phyloP scores from a whole-genome alignment of 2,888 invertebrate genomes.

The Cosmorhoe ocellata region DNA sequence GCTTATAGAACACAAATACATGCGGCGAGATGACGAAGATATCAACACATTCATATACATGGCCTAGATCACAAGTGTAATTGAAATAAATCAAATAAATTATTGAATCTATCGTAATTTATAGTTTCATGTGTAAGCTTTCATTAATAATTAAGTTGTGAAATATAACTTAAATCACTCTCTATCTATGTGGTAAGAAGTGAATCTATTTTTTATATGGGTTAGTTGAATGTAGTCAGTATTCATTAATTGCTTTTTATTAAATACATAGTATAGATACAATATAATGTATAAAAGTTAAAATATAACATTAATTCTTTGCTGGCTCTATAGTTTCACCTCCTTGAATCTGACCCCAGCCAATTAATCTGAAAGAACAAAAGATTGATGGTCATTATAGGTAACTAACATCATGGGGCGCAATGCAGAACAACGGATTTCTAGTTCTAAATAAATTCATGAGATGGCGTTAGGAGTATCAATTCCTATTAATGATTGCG shows the following conservation, averaged over 20 bases:
- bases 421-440: too few species aligned
- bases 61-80: slow-evolving; percentile 84
- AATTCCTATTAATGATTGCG: too few species aligned
- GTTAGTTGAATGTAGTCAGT: slow-evolving; percentile 22
- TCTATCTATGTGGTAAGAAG: too few species aligned
- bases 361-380: slow-evolving; percentile 90
- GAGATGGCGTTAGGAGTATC: too few species aligned
- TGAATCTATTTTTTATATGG: slow-evolving; percentile 25
- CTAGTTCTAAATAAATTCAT: too few species aligned
- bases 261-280: slow-evolving; percentile 41
- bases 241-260: slow-evolving; percentile 37
- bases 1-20: slow-evolving; percentile 99
- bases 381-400: neutral
- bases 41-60: slow-evolving; percentile 99
- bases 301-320: slow-evolving; percentile 71
- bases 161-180: slow-evolving; percentile 24
- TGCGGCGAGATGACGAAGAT: slow-evolving; percentile 97
- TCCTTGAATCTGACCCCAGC: slow-evolving; percentile 99
- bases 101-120: slow-evolving; percentile 55
- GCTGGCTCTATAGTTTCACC: slow-evolving; percentile 97
- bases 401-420: too few species aligned
- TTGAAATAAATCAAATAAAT: slow-evolving; percentile 65
- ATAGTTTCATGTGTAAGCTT: slow-evolving; percentile 25
- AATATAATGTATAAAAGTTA: slow-evolving; percentile 64
- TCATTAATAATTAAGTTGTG: slow-evolving; percentile 31